These are phyloP conservation scores for Agelastica alni DNA, from an alignment of 2,888 invertebrate species.

Conservation along the genomic window DNA sequence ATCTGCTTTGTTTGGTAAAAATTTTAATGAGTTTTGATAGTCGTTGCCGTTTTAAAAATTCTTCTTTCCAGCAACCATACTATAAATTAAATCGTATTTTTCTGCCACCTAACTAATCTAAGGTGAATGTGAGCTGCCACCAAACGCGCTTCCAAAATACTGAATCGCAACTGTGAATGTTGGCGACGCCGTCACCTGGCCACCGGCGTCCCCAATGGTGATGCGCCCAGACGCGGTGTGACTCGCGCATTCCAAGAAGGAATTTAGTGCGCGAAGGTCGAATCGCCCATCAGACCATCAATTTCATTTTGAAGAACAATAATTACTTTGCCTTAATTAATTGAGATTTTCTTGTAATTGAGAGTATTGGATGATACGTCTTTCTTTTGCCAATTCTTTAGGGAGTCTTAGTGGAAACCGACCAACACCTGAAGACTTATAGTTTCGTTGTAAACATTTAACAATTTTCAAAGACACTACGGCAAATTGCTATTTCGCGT, in stretches of 20 bases:
- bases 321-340: constrained; percentile 3
- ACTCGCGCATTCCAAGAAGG: constrained; percentile 18
- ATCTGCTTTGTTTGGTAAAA: not conserved
- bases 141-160: constrained; percentile 1
- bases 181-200: constrained; percentile 5
- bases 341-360: constrained; percentile 1
- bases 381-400: too few relatives aligned
- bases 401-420: too few relatives aligned
- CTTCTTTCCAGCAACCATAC: not conserved
- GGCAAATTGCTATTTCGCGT: too few relatives aligned
- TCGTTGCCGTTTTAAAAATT: not conserved
- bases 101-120: not conserved
- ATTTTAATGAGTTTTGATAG: too few relatives aligned
- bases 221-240: constrained; percentile 17
- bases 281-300: not conserved
- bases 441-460: too few relatives aligned
- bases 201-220: constrained; percentile 9
- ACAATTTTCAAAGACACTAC: too few relatives aligned
- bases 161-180: not conserved
- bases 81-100: not conserved
- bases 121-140: not conserved
- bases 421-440: too few relatives aligned
- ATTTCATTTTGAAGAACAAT: constrained; percentile 6
- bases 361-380: not conserved
- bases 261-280: constrained; percentile 1